Conservation (phyloP, 2,888 invertebrate species). For the Dexiosoma caninum region DNA sequence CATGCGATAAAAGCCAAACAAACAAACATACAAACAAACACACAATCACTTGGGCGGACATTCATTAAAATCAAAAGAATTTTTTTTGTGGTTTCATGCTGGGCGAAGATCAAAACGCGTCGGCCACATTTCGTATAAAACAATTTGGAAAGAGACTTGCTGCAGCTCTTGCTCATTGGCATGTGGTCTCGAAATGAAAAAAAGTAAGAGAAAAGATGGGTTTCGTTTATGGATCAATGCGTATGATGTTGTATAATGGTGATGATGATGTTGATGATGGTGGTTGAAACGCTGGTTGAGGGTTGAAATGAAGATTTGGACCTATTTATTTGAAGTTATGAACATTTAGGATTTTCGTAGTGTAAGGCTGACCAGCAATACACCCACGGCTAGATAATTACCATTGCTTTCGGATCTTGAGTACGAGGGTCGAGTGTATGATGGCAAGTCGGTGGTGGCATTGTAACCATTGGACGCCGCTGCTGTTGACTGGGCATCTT, state of each 20-base stretch:
- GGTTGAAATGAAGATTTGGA: conserved; percentile 62
- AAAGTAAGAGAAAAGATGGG: conserved; percentile 30
- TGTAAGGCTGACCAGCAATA: conserved; percentile 74
- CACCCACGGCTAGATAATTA: conserved; percentile 76
- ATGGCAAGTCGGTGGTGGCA: conserved; percentile 72
- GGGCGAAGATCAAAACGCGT: not conserved
- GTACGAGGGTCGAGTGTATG: conserved; percentile 74
- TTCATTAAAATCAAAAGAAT: not conserved
- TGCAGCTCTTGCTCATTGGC: conserved; percentile 4
- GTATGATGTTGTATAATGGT: conserved; percentile 44
- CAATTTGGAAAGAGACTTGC: not conserved
- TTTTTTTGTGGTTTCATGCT: conserved; percentile 8
- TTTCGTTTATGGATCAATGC: conserved; percentile 53
- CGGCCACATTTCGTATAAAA: not conserved
- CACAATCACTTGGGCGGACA: not conserved
- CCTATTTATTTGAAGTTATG: conserved; percentile 58
- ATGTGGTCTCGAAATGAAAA: conserved; percentile 7
- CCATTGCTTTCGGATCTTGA: conserved; percentile 77
- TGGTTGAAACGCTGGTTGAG: conserved; percentile 54
- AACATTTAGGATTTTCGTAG: conserved; percentile 67
- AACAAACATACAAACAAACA: not conserved
- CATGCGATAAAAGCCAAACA: not conserved
- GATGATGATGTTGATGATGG: conserved; percentile 41
- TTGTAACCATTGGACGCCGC: conserved; percentile 72
- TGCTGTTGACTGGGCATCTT: conserved; percentile 67